These are phyloP conservation scores for Nomada fabriciana DNA, from an alignment of 2,888 invertebrate genomes.

Conservation along the genomic window DNA sequence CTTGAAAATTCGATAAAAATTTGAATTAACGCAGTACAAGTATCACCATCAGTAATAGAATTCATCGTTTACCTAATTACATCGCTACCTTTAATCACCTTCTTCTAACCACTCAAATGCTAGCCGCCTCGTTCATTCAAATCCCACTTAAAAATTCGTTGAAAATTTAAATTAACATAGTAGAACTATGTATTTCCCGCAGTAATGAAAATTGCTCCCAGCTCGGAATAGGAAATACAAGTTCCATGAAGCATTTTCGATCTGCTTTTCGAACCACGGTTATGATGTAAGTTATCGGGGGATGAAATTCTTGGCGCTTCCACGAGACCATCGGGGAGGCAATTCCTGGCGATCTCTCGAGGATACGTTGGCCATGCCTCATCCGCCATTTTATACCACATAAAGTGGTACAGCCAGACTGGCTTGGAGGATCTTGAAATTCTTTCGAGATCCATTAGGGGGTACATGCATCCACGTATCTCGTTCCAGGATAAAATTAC, in stretches of 20 bases:
- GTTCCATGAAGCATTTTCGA: not conserved
- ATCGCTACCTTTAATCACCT: too few species aligned
- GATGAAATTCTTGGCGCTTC: slow-evolving; percentile 19
- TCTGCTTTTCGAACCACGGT: not conserved
- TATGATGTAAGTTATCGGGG: slow-evolving; percentile 7
- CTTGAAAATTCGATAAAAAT: too few species aligned
- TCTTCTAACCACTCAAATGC: too few species aligned
- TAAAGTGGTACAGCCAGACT: slow-evolving; percentile 1
- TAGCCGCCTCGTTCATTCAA: too few species aligned
- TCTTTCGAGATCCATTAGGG: slow-evolving; percentile 44
- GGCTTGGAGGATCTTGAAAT: slow-evolving; percentile 13
- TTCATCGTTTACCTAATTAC: too few species aligned
- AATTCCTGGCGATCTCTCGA: slow-evolving; percentile 32
- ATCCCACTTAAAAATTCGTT: too few species aligned
- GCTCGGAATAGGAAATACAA: not conserved
- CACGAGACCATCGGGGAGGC: not conserved
- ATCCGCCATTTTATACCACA: slow-evolving; percentile 27
- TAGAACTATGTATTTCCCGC: too few species aligned
- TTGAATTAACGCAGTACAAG: too few species aligned
- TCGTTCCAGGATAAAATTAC: slow-evolving; percentile 43
- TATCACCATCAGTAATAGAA: too few species aligned
- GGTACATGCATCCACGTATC: slow-evolving; percentile 26
- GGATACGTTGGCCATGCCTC: slow-evolving; percentile 19
- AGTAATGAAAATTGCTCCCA: not conserved
- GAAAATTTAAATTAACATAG: too few species aligned